phyloP scores from a whole-genome alignment of 2,888 invertebrate species.

The Napeogenes sylphis region DNA sequence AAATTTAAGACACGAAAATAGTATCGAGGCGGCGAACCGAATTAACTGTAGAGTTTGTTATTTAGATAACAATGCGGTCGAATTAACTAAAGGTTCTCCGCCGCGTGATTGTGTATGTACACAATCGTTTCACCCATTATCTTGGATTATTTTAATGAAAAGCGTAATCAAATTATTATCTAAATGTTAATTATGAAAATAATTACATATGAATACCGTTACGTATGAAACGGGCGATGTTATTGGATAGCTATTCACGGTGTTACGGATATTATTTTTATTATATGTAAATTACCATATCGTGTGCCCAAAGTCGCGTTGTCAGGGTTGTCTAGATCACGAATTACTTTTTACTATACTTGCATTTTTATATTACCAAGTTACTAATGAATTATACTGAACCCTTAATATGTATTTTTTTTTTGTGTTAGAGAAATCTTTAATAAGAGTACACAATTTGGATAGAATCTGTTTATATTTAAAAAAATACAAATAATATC shows the following conservation, averaged over 20 bases:
- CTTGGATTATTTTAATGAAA: slow-evolving; percentile 8
- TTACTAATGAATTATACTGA: too few relatives aligned
- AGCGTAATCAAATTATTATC: neutral
- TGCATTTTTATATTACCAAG: too few relatives aligned
- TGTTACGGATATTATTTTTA: neutral
- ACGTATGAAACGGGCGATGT: neutral
- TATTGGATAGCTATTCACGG: neutral
- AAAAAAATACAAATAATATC: too few relatives aligned
- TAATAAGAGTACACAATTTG: too few relatives aligned
- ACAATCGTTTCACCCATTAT: slow-evolving; percentile 7
- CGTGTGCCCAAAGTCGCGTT: neutral
- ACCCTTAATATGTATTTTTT: too few relatives aligned
- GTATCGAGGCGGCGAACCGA: slow-evolving; percentile 28
- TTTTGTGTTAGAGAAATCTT: too few relatives aligned
- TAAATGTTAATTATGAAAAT: neutral
- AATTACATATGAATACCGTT: neutral
- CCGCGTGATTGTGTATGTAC: slow-evolving; percentile 7
- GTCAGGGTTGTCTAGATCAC: too few relatives aligned
- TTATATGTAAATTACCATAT: neutral
- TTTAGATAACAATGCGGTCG: slow-evolving; percentile 27
- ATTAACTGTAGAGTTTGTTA: slow-evolving; percentile 33
- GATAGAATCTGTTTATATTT: too few relatives aligned
- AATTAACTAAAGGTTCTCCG: slow-evolving; percentile 26
- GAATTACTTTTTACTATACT: too few relatives aligned
- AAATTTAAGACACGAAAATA: slow-evolving; percentile 29